Conservation (phyloP, 2,888 invertebrate genomes). For the Troides oblongomaculatus region DNA sequence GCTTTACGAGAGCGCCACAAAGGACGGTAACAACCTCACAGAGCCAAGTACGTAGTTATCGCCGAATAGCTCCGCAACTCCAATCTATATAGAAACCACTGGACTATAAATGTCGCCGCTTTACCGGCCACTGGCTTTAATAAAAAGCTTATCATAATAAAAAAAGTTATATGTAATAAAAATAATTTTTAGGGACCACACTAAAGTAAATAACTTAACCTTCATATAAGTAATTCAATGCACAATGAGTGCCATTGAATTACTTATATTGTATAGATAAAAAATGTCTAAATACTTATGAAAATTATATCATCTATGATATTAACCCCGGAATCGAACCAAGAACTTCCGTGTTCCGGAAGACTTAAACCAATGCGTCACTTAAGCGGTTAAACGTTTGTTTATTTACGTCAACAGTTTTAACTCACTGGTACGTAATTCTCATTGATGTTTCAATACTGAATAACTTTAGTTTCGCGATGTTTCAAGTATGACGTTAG, state of each 20-base stretch:
- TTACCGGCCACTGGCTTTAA: not conserved
- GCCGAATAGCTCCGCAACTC: constrained; percentile 4
- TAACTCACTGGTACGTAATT: constrained; percentile 12
- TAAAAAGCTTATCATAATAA: not conserved
- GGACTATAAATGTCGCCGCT: not conserved
- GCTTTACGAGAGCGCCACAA: constrained; percentile 12
- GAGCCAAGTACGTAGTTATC: constrained; percentile 10
- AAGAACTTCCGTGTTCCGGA: too few species aligned
- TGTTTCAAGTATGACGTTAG: constrained; percentile 14
- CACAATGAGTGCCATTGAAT: too few species aligned
- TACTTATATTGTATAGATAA: too few species aligned
- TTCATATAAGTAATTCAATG: too few species aligned
- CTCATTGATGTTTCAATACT: constrained; percentile 3
- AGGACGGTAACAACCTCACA: constrained; percentile 18
- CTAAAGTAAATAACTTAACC: too few species aligned
- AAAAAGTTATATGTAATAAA: not conserved
- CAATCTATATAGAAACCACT: constrained; percentile 7
- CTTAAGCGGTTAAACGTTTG: not conserved
- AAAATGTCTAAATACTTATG: too few species aligned
- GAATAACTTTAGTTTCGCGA: not conserved
- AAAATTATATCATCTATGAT: too few species aligned
- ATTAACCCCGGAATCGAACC: too few species aligned
- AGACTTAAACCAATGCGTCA: too few species aligned
- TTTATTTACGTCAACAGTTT: constrained; percentile 14
- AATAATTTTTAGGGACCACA: not conserved